Evolutionary conservation across 2,113 vertebrate species (phyloP).

Genomic region (Amphilophus citrinellus): DNA sequence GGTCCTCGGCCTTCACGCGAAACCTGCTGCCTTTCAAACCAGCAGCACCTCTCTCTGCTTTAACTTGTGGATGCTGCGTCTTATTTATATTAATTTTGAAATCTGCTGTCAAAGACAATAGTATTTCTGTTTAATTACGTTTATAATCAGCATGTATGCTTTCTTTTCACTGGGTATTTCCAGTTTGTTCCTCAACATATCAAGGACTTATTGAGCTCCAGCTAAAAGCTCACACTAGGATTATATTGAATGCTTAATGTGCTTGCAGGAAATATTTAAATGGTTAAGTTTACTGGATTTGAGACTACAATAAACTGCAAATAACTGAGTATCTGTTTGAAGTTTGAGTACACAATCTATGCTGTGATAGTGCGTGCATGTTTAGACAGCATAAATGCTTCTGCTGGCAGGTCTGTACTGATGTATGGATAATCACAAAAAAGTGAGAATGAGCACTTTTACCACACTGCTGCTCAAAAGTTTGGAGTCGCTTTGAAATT

Average conservation of each 20-base stretch:
- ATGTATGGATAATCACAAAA: constrained; percentile 2
- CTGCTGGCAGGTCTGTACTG: background rate
- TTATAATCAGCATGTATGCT: background rate
- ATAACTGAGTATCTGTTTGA: background rate
- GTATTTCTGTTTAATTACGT: background rate
- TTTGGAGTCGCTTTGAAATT: too few relatives aligned
- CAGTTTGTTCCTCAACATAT: background rate
- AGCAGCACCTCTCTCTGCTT: constrained; percentile 20
- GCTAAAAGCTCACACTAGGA: background rate
- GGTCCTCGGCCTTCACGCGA: constrained; percentile 37
- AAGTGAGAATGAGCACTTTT: constrained; percentile 13
- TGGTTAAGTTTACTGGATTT: background rate
- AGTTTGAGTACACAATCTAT: background rate
- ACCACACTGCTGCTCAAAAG: too few relatives aligned
- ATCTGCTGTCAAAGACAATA: background rate
- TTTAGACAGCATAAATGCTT: background rate
- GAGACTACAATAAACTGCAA: background rate
- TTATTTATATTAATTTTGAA: constrained; percentile 1
- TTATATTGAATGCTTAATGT: background rate
- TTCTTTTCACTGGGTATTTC: background rate
- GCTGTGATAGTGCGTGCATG: background rate
- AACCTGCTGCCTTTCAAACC: constrained; percentile 32
- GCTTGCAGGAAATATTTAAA: background rate
- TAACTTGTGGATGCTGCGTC: background rate
- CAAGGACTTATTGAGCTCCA: background rate